Evolutionary conservation across 2,888 invertebrate genomes (phyloP).

Genomic region (Drosophila histrio): DNA sequence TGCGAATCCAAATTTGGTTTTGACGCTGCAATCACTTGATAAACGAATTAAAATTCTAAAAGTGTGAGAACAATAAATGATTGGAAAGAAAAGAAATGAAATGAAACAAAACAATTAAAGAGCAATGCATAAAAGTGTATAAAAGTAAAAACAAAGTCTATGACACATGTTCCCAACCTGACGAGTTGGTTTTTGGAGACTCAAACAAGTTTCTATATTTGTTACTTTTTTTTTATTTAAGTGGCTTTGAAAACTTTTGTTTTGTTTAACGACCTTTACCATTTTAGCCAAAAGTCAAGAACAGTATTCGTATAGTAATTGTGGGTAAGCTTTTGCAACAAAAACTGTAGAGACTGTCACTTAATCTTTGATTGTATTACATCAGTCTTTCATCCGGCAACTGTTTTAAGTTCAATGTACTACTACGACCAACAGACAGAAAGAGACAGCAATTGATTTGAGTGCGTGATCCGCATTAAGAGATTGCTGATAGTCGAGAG

Average conservation of each 20-base stretch:
- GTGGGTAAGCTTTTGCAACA: neutral
- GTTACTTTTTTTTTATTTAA: slow-evolving; percentile 41
- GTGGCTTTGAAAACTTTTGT: slow-evolving; percentile 55
- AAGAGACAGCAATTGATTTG: slow-evolving; percentile 5
- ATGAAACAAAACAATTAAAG: slow-evolving; percentile 31
- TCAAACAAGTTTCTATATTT: slow-evolving; percentile 74
- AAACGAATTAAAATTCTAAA: slow-evolving; percentile 44
- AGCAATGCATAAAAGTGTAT: slow-evolving; percentile 25
- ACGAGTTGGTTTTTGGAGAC: slow-evolving; percentile 16
- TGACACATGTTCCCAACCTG: slow-evolving; percentile 47
- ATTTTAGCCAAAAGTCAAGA: slow-evolving; percentile 51
- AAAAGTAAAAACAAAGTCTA: slow-evolving; percentile 22
- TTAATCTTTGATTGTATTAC: slow-evolving; percentile 17
- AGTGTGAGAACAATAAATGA: slow-evolving; percentile 32
- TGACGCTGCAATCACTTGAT: slow-evolving; percentile 18
- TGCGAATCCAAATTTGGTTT: slow-evolving; percentile 27
- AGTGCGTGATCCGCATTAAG: slow-evolving; percentile 48
- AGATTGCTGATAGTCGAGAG: slow-evolving; percentile 17
- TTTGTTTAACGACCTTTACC: slow-evolving; percentile 57
- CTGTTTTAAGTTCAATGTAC: slow-evolving; percentile 45
- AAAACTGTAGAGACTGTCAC: slow-evolving; percentile 6
- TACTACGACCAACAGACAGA: slow-evolving; percentile 23
- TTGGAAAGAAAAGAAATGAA: slow-evolving; percentile 2
- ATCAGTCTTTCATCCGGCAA: slow-evolving; percentile 26
- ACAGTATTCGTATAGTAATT: slow-evolving; percentile 8